phyloP scores from a whole-genome alignment of 1,140 invertebrate species.

The Drosophila novamexicana region DNA sequence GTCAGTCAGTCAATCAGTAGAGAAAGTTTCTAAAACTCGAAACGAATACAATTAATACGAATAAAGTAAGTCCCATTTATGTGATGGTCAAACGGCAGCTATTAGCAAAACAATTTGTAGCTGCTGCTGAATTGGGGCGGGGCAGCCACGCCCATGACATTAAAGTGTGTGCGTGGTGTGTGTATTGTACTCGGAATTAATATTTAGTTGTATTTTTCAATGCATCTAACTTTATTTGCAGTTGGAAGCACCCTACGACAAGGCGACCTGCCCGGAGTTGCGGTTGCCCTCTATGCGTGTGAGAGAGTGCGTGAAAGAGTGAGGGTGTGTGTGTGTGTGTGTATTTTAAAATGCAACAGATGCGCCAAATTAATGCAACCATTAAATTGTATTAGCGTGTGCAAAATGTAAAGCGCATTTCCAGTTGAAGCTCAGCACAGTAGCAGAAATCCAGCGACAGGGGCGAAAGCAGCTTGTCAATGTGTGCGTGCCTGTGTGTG shows the following conservation, averaged over 20 bases:
- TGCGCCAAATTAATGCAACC: conserved; percentile 82
- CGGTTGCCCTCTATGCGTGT: conserved; percentile 22
- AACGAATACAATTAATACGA: not conserved
- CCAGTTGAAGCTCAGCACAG: conserved; percentile 31
- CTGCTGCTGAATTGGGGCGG: conserved; percentile 30
- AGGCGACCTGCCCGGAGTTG: conserved; percentile 37
- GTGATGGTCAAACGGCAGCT: conserved; percentile 23
- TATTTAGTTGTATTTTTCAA: conserved; percentile 67
- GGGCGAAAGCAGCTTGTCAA: conserved; percentile 42
- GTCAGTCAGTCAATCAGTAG: not conserved
- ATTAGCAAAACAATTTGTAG: conserved; percentile 38
- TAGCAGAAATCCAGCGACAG: conserved; percentile 9
- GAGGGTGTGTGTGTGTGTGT: conserved; percentile 34
- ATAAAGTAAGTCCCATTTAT: conserved; percentile 2
- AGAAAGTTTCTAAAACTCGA: not conserved
- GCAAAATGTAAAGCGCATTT: conserved; percentile 80
- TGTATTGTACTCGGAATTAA: conserved; percentile 63
- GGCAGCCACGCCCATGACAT: conserved; percentile 50
- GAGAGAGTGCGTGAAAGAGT: not conserved
- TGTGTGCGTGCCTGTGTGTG: not conserved
- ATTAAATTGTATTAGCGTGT: conserved; percentile 83
- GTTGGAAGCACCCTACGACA: conserved; percentile 53
- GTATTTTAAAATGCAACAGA: conserved; percentile 81
- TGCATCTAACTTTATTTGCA: conserved; percentile 71
- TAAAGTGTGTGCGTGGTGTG: conserved; percentile 38